Conservation (phyloP, 1,140 invertebrate genomes). For the Aleiodes sp. region DNA sequence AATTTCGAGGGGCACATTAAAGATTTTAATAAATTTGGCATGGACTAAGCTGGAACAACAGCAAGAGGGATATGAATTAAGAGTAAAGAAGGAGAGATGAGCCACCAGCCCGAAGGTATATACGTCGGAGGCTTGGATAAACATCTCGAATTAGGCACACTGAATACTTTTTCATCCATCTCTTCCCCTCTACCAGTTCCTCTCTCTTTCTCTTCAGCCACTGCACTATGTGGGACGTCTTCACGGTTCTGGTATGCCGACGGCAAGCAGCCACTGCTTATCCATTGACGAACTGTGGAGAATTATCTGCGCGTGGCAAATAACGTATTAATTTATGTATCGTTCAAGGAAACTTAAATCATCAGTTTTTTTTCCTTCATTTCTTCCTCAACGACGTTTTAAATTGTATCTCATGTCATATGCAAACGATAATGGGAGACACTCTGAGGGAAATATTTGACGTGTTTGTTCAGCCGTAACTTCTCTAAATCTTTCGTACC, state of each 20-base stretch:
- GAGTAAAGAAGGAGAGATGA: conserved; percentile 38
- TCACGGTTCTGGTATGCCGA: conserved; percentile 47
- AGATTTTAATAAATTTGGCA: conserved; percentile 54
- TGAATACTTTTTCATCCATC: conserved; percentile 47
- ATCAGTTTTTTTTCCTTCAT: conserved; percentile 11
- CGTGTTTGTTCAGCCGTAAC: conserved; percentile 58
- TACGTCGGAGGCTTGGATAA: conserved; percentile 47
- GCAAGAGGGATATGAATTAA: conserved; percentile 49
- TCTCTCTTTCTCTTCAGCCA: conserved; percentile 23
- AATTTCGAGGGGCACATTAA: conserved; percentile 32
- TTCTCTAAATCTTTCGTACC: conserved; percentile 58
- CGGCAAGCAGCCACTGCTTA: not conserved
- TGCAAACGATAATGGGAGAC: not conserved
- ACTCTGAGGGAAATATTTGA: conserved; percentile 16
- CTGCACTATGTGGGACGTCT: conserved; percentile 33
- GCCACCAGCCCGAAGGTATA: conserved; percentile 16
- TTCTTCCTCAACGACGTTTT: not conserved
- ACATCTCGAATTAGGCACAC: conserved; percentile 55
- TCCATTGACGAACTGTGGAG: conserved; percentile 22
- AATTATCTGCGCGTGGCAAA: conserved; percentile 22
- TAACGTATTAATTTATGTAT: conserved; percentile 30
- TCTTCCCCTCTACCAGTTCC: too few relatives aligned
- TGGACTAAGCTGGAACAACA: conserved; percentile 55
- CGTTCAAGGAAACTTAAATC: conserved; percentile 6
- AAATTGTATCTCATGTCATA: conserved; percentile 27